Evolutionary conservation across 2,797 vertebrate genomes (phyloP).

Genomic region (Micropoecilia bifurca): DNA sequence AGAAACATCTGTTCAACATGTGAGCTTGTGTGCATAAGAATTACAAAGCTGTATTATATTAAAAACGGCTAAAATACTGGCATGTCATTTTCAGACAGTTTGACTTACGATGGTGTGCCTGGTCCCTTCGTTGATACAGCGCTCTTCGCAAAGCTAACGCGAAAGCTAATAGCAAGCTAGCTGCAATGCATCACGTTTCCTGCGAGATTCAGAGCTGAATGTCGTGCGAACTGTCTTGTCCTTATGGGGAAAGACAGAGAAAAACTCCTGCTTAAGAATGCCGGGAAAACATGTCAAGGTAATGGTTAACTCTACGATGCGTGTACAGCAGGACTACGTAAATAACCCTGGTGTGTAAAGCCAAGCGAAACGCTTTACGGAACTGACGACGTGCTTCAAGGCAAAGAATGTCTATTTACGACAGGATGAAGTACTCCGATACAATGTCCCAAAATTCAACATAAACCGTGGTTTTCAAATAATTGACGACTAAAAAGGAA

Average conservation of each 20-base stretch:
- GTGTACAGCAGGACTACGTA: slow-evolving; percentile 34
- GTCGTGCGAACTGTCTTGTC: slow-evolving; percentile 29
- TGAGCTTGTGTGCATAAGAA: too few species aligned
- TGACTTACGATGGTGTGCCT: slow-evolving; percentile 72
- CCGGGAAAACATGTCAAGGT: slow-evolving; percentile 29
- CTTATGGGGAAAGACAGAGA: neutral
- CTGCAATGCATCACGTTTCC: slow-evolving; percentile 63
- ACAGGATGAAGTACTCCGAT: slow-evolving; percentile 8
- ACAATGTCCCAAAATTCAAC: neutral
- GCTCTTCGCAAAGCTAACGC: slow-evolving; percentile 61
- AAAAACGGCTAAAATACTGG: neutral
- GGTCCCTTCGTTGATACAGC: slow-evolving; percentile 58
- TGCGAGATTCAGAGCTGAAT: slow-evolving; percentile 37
- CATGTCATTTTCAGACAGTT: neutral
- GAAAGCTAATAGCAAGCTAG: slow-evolving; percentile 68
- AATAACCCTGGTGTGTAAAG: slow-evolving; percentile 53
- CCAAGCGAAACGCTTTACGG: slow-evolving; percentile 65
- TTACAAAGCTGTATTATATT: neutral
- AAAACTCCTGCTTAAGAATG: slow-evolving; percentile 21
- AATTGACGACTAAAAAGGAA: neutral
- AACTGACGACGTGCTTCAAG: slow-evolving; percentile 68
- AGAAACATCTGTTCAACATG: neutral
- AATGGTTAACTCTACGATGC: neutral
- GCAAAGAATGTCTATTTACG: slow-evolving; percentile 21
- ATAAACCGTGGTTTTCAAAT: neutral